Evolutionary conservation across 2,888 invertebrate species (phyloP), one percentile per base, ranked within the genome.

Genomic region (Latrodectus hesperus): DNA sequence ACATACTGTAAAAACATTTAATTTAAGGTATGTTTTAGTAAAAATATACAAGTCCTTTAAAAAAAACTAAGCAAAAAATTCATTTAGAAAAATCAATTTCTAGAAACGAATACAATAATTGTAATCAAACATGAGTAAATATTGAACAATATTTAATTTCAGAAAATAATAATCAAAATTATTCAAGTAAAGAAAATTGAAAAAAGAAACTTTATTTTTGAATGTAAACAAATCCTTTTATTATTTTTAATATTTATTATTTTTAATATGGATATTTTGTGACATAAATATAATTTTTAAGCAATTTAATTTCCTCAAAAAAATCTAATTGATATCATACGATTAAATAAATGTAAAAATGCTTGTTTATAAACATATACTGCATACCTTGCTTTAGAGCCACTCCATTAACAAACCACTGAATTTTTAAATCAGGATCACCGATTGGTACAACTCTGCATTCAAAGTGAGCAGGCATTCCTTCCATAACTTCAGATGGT

Each of bases 391-490:
- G 95, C 93, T 95, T 95, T 88, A 99, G 95, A 90, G 96, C 96
- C 90, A 96, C 95, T 79, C 98, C 98, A 92, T 99, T 98, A 88
- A 96, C 96, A 94, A 96, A 98, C 99, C 99, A 99, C 94, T 98
- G 98, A 14, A 93, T 92, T 52, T 96, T 94, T 91, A 99, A 94
- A 90, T 95, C 96, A 4, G 98, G 95, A 93, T 99, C 99, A 10
- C 98, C 98, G 83, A 98, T 96, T 12, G 98, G 98, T 67, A 88
- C 78, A 90, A 98, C 96, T 79, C 97, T 95, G 91, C 97, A 97
- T 93, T 98, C 98, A 91, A 97, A 97, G 92, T 98, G 97, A 84
- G 97, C 97, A 91, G 96, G 96, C 93, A 97, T 97, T 0, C 96
- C 96, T 93, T 98, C 98, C 73, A 95, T 94, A 80, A 98, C 93